phyloP scores from a whole-genome alignment of 2,888 invertebrate species.

The Eremobia ochroleuca region DNA sequence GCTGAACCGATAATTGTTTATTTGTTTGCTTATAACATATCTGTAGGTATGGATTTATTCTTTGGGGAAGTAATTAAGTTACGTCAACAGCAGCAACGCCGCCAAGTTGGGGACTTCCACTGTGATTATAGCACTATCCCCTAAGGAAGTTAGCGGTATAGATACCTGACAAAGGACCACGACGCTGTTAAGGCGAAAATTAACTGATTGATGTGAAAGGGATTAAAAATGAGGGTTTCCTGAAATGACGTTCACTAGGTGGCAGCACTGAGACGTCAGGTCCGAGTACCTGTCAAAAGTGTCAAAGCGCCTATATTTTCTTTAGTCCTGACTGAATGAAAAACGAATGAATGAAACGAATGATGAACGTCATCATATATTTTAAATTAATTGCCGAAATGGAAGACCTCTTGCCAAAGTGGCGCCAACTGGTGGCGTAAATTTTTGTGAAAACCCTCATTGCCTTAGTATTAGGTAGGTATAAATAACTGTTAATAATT shows the following conservation, averaged over 20 bases:
- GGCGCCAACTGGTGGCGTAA: too few relatives aligned
- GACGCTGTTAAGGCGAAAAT: slow-evolving; percentile 4
- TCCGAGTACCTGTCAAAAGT: too few relatives aligned
- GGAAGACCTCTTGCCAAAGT: too few relatives aligned
- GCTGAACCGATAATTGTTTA: slow-evolving; percentile 53
- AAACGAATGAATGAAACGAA: too few relatives aligned
- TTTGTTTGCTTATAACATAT: neutral
- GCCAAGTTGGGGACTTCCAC: slow-evolving; percentile 45
- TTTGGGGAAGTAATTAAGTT: slow-evolving; percentile 39
- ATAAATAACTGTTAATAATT: neutral
- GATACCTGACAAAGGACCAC: slow-evolving; percentile 21
- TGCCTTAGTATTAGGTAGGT: neutral
- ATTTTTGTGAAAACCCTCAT: too few relatives aligned
- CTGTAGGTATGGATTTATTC: neutral
- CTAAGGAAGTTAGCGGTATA: slow-evolving; percentile 27
- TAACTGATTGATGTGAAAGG: neutral
- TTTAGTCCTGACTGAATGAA: too few relatives aligned
- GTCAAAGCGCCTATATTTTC: too few relatives aligned
- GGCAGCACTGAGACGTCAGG: too few relatives aligned
- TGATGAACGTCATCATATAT: too few relatives aligned
- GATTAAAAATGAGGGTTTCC: too few relatives aligned
- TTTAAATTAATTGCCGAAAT: too few relatives aligned
- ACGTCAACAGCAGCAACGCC: slow-evolving; percentile 22
- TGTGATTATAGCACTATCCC: slow-evolving; percentile 40
- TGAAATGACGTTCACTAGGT: too few relatives aligned